Evolutionary conservation across 2,888 invertebrate genomes (phyloP).

Genomic region (Melolontha melolontha): DNA sequence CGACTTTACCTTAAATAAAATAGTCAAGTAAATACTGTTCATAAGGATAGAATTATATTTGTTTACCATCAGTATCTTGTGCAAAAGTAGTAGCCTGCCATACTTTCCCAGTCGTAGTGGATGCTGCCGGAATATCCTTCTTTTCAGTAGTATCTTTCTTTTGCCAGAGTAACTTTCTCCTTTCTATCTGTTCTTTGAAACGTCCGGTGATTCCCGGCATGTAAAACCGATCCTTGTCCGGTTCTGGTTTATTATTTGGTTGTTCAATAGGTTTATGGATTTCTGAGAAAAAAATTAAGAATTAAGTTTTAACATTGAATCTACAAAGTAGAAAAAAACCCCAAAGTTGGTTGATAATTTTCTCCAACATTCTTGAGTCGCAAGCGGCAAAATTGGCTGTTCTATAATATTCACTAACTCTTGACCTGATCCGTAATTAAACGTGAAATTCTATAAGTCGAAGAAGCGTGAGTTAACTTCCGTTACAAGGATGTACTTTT

Average conservation of each 20-base stretch:
- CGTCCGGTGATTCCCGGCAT: slow-evolving; percentile 70
- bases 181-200: slow-evolving; percentile 90
- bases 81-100: slow-evolving; percentile 91
- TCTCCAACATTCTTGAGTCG: too few species aligned
- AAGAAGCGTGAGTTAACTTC: too few species aligned
- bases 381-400: too few species aligned
- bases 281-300: slow-evolving; percentile 51
- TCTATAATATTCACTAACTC: too few species aligned
- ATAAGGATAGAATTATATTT: neutral
- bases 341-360: too few species aligned
- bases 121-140: slow-evolving; percentile 55
- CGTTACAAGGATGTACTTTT: too few species aligned
- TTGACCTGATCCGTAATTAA: too few species aligned
- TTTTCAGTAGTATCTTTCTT: slow-evolving; percentile 70
- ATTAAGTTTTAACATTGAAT: too few species aligned
- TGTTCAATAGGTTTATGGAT: slow-evolving; percentile 45
- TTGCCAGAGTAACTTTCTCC: slow-evolving; percentile 92
- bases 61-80: slow-evolving; percentile 86
- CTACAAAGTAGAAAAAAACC: too few species aligned
- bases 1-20: slow-evolving; percentile 72
- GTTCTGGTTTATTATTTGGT: slow-evolving; percentile 34
- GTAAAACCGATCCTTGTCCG: slow-evolving; percentile 54
- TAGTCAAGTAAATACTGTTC: neutral
- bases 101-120: slow-evolving; percentile 64
- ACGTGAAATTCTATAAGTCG: too few species aligned